Evolutionary conservation across 2,888 invertebrate species (phyloP).

Genomic region (Ischnus inquisitorius): DNA sequence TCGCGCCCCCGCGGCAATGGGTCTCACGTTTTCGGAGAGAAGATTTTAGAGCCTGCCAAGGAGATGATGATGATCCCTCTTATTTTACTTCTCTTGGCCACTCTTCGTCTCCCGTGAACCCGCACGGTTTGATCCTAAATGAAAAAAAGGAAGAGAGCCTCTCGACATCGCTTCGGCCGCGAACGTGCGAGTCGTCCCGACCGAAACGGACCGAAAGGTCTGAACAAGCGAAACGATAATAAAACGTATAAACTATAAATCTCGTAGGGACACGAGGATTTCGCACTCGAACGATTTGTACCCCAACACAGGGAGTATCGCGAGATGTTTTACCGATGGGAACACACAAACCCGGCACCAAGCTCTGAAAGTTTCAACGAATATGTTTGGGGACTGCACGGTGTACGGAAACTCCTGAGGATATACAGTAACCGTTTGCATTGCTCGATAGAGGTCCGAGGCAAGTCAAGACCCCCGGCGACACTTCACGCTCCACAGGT

Average conservation of each 20-base stretch:
- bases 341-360: neutral
- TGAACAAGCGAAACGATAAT: neutral
- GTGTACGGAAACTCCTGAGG: neutral
- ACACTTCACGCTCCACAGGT: conserved; percentile 56
- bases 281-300: conserved; percentile 8
- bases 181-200: neutral
- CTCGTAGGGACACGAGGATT: neutral
- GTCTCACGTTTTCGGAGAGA: conserved; percentile 29
- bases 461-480: conserved; percentile 49
- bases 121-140: neutral
- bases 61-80: conserved; percentile 28
- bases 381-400: conserved; percentile 4
- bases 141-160: neutral
- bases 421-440: neutral
- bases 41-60: conserved; percentile 23
- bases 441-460: neutral
- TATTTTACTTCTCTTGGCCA: neutral
- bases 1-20: conserved; percentile 54
- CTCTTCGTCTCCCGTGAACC: neutral
- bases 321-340: neutral
- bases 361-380: conserved; percentile 21
- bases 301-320: neutral
- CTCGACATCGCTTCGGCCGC: neutral
- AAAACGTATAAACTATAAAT: conserved; percentile 24
- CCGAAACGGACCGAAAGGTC: neutral